phyloP scores from a whole-genome alignment of 2,113 vertebrate species.

The Strix uralensis region DNA sequence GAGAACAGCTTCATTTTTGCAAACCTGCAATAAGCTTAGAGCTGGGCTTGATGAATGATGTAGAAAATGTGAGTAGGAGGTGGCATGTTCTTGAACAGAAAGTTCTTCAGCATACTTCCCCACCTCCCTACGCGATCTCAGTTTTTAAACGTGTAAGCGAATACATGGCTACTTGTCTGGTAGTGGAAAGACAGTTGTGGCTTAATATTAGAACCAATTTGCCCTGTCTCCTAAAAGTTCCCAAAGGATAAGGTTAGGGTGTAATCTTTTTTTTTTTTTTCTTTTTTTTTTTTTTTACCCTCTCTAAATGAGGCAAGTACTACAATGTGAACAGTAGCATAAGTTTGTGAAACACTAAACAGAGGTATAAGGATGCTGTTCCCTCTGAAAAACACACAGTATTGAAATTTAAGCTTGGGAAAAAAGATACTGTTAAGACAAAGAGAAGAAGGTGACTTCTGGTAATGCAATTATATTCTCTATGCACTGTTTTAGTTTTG shows the following conservation, averaged over 20 bases:
- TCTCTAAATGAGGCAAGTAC: neutral
- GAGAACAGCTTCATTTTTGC: neutral
- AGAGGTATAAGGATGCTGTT: neutral
- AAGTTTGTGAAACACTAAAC: neutral
- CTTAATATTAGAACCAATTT: neutral
- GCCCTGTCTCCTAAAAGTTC: neutral
- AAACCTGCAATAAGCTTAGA: neutral
- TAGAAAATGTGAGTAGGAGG: conserved; percentile 48
- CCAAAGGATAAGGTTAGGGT: neutral
- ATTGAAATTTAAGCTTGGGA: neutral
- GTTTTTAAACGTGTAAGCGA: conserved; percentile 8
- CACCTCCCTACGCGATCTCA: conserved; percentile 31
- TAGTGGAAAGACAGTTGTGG: neutral
- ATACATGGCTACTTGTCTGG: neutral
- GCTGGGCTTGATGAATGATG: conserved; percentile 18
- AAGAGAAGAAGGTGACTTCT: neutral
- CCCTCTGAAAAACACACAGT: neutral
- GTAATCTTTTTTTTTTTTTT: neutral
- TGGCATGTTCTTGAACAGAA: conserved; percentile 61
- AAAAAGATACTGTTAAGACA: neutral
- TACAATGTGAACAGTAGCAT: no score
- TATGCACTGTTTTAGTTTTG: neutral
- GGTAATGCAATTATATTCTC: neutral
- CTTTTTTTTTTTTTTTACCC: neutral
- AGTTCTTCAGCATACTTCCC: conserved; percentile 38